phyloP scores from a whole-genome alignment of 2,113 vertebrate genomes.

The Rhinoderma darwinii region DNA sequence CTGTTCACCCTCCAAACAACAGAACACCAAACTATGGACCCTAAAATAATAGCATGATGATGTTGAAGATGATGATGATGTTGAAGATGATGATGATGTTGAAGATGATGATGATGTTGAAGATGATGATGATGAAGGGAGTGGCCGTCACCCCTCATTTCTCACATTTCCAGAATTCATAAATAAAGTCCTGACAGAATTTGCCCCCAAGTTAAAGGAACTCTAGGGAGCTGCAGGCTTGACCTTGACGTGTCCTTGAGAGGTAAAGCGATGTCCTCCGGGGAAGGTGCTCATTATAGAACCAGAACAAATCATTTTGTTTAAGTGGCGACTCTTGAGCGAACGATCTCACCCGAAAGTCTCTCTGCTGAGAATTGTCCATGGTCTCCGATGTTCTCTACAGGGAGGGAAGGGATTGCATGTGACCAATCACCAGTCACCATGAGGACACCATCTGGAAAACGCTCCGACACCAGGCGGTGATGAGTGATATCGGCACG shows the following conservation, averaged over 20 bases:
- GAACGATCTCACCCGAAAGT: neutral
- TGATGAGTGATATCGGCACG: too few species aligned
- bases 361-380: neutral
- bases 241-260: neutral
- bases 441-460: neutral
- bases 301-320: too few species aligned
- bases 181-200: neutral
- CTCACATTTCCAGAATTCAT: too few species aligned
- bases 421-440: neutral
- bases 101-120: neutral
- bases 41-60: neutral
- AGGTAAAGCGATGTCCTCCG: neutral
- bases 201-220: neutral
- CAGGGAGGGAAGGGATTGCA: neutral
- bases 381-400: neutral
- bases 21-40: too few species aligned
- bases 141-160: too few species aligned
- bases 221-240: neutral
- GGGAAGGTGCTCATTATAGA: neutral
- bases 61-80: neutral
- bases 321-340: too few species aligned
- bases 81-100: neutral
- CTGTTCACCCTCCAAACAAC: neutral
- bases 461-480: too few species aligned
- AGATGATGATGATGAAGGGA: neutral